A percentile compares a stretch with the other conserved stretches of the same genome.
Conservation (phyloP, 2,797 vertebrate genomes). For the Molothrus aeneus region DNA sequence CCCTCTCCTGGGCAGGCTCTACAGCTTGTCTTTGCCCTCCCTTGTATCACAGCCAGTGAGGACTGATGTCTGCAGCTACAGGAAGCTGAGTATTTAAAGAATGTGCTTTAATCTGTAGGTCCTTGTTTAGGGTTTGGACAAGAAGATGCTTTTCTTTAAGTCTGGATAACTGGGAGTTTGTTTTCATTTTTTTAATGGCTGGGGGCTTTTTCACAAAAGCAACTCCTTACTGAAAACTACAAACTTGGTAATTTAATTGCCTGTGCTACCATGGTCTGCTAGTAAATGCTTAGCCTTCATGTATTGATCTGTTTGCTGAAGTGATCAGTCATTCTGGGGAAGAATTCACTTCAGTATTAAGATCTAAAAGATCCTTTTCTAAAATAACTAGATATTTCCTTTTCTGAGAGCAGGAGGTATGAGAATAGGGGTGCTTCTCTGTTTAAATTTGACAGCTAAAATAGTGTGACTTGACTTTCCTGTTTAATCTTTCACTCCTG, state of each 20-base stretch:
- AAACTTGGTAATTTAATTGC: not conserved
- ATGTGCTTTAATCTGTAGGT: not conserved
- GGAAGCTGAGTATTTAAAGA: not conserved
- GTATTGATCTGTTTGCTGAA: not conserved
- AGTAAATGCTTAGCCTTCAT: not conserved
- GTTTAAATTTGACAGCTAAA: not conserved
- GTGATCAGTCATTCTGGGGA: not conserved
- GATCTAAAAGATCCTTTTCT: not conserved
- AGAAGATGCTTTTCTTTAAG: not conserved
- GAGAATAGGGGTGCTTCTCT: not conserved
- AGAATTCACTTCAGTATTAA: not conserved
- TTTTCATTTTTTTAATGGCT: not conserved
- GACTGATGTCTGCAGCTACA: not conserved
- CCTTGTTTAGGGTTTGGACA: not conserved
- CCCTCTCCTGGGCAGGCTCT: not conserved
- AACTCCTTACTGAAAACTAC: not conserved
- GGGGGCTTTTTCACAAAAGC: not conserved
- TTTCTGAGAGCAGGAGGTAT: not conserved
- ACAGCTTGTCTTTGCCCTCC: not conserved
- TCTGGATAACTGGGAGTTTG: not conserved
- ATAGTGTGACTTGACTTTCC: not conserved
- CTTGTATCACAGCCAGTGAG: rapidly evolving
- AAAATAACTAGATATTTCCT: not conserved
- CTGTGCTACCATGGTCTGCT: not conserved
- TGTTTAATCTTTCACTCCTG: not conserved